Evolutionary conservation across 2,797 vertebrate species (phyloP), one percentile per base, ranked within the genome.

Genomic region (Leptatherina wallacei): DNA sequence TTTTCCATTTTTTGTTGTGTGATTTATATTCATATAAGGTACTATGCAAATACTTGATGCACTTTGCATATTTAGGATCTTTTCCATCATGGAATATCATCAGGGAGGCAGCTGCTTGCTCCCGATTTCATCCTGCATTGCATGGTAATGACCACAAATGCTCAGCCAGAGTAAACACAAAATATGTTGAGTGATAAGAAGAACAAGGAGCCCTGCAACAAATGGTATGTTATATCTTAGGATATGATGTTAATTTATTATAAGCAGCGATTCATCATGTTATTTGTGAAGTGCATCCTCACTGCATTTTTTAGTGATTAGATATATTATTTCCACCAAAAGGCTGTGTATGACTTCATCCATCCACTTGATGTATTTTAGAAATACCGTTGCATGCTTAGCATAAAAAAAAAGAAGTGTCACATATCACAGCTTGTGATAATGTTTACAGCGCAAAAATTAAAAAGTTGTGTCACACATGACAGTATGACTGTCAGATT

Each of bases 401-500:
- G 36, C 63, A 78, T 82, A 69, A 67, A 47, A 29, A 29, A 61
- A 36, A 67, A 55, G 38, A 75, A 74, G 38, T 72, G 75, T 61
- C 67, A 71, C 80, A 79, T 76, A 80, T 76, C 71, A 80, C 69
- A 62, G 60, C 59, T 77, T 73, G 63, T 61, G 36, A 77, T 76
- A 76, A 77, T 49, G 70, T 77, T 84, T 87, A 69, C 64, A 73
- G 78, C 66, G 61, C 54, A 58, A 64, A 69, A 65, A 75, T 74
- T 12, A 75, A 77, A 71, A 71, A 56, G 44, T 68, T 73, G 69
- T 73, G 78, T 80, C 73, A 72, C 64, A 54, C 64, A 42, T 54
- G 67, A 24, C 73, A 74, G 58, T 69, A 55, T 47, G 64, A 69
- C 71, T 73, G 71, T 77, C 77, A 82, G 61, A 69, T 60, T 32